Evolutionary conservation across 2,888 invertebrate genomes (phyloP), one percentile per base, ranked within the genome.

Genomic region (Entomobrya multifasciata): DNA sequence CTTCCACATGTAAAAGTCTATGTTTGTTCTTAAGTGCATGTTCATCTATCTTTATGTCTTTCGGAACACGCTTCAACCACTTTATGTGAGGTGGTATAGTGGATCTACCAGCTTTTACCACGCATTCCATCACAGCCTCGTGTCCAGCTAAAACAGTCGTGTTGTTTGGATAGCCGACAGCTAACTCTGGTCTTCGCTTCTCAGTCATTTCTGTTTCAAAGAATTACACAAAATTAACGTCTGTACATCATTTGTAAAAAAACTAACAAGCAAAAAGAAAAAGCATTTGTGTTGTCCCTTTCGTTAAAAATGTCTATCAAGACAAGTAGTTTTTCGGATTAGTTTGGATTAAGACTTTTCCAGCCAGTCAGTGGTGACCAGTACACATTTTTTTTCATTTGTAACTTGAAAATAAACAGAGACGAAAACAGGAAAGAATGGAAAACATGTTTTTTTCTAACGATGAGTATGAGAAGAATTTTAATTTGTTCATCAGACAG

Each of bases 41-140:
- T 52, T 72, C 81, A 86, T 85, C 87, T 55, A 81, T 81, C 57
- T 82, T 80, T 11, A 87, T 82, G 77, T 89, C 88, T 70, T 87
- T 72, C 15, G 91, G 87, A 74, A 91, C 88, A 77, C 90, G 90
- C 79, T 91, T 91, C 41, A 91, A 60, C 91, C 91, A 91, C 85
- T 90, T 90, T 78, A 91, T 89, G 81, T 91, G 90, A 22, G 91
- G 91, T 67, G 90, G 90, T 76, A 91, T 88, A n/a, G 88, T 86
- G 11, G 89, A 87, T 65, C 86, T 83, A n/a, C 90, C 90, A 49
- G 87, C 85, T 72, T 86, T 82, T n/a, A 91, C 90, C 49, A 89
- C 88, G 77, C 91, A 91, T 83, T 90, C 90, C 90, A 91, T 83
- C 72, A 90, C 87, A 62, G 90, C 90, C 87, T 90, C 90, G 52